Evolutionary conservation across 1,140 invertebrate genomes (phyloP).

Genomic region (Ostrea edulis): DNA sequence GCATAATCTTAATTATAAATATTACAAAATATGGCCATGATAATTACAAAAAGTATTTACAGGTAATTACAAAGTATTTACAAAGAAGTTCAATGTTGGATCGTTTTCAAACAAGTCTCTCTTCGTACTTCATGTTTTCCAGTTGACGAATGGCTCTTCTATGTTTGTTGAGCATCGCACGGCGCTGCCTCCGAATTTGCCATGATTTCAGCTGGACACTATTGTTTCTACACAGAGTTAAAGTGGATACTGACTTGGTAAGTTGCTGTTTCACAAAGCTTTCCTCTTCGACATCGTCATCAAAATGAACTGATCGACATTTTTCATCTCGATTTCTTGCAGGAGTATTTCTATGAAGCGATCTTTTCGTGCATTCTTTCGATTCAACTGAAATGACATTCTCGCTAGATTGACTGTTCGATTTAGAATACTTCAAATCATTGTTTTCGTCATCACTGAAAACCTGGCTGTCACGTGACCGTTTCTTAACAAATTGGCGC

Average conservation of each 20-base stretch:
- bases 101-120: conserved; percentile 12
- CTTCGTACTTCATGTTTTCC: conserved; percentile 37
- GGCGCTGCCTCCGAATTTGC: conserved; percentile 47
- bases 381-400: neutral
- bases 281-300: conserved; percentile 1
- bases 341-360: neutral
- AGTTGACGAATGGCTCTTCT: conserved; percentile 37
- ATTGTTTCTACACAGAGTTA: conserved; percentile 11
- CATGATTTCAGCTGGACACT: conserved; percentile 48
- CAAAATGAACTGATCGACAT: conserved; percentile 35
- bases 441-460: conserved; percentile 26
- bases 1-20: neutral
- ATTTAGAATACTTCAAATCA: conserved; percentile 27
- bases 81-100: too few relatives aligned
- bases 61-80: neutral
- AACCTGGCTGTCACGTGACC: conserved; percentile 30
- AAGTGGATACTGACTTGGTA: conserved; percentile 44
- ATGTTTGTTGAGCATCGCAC: conserved; percentile 47
- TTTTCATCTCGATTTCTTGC: conserved; percentile 32
- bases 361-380: neutral
- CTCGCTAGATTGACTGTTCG: neutral
- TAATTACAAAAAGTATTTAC: conserved; percentile 1
- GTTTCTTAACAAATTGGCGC: conserved; percentile 12
- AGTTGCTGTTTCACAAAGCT: conserved; percentile 17
- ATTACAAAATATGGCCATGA: too few relatives aligned